Conservation (phyloP, 2,797 vertebrate genomes). For the Gephyroberyx darwinii region DNA sequence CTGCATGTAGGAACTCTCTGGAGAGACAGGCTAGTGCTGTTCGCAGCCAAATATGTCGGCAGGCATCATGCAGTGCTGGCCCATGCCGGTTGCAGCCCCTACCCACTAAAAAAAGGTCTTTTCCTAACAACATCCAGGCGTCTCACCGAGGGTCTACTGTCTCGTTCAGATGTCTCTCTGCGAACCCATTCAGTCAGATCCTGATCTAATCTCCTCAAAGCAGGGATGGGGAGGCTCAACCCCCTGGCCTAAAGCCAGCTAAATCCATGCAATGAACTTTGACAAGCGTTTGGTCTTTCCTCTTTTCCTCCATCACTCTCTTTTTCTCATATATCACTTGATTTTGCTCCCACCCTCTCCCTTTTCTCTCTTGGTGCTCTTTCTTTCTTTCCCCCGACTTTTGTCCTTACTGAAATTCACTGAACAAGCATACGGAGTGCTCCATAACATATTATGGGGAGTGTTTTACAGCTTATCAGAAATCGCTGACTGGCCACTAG, state of each 20-base stretch:
- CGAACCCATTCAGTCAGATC: slow-evolving; percentile 46
- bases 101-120: slow-evolving; percentile 31
- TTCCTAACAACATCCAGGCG: too few relatives aligned
- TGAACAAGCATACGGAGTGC: slow-evolving; percentile 23
- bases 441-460: slow-evolving; percentile 12
- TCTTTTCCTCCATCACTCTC: slow-evolving; percentile 27
- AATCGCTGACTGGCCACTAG: slow-evolving; percentile 14
- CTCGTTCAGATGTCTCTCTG: slow-evolving; percentile 48
- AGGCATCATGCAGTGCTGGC: slow-evolving; percentile 36
- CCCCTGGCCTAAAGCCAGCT: slow-evolving; percentile 58
- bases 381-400: neutral
- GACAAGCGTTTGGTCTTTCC: slow-evolving; percentile 58
- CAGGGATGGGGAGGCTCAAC: slow-evolving; percentile 44
- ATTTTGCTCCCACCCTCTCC: slow-evolving; percentile 29
- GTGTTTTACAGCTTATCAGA: slow-evolving; percentile 26
- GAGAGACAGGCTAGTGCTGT: too few relatives aligned
- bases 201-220: slow-evolving; percentile 74
- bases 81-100: slow-evolving; percentile 46
- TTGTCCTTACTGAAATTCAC: slow-evolving; percentile 15
- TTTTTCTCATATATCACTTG: slow-evolving; percentile 18
- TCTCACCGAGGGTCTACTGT: slow-evolving; percentile 40
- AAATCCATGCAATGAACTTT: slow-evolving; percentile 61
- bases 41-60: slow-evolving; percentile 28
- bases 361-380: neutral
- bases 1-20: slow-evolving; percentile 38